These are phyloP conservation scores for Macaria notata DNA, from an alignment of 2,888 invertebrate species.

Conservation along the genomic window DNA sequence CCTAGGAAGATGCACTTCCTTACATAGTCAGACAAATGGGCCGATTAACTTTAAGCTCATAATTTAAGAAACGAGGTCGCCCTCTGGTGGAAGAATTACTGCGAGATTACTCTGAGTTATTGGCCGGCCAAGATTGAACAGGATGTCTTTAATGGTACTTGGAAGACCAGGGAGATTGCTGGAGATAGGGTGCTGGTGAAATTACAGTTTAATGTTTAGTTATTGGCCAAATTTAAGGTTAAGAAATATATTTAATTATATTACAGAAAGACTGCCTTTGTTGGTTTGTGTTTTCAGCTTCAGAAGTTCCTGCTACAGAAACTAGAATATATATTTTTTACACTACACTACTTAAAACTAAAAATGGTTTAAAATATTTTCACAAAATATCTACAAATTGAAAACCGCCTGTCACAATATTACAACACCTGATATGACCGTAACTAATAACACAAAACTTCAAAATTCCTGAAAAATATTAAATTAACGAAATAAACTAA, in stretches of 20 bases:
- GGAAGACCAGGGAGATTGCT: neutral
- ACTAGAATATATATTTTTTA: too few relatives aligned
- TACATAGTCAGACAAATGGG: constrained; percentile 21
- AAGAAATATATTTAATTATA: too few relatives aligned
- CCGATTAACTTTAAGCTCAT: constrained; percentile 35
- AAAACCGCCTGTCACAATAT: constrained; percentile 11
- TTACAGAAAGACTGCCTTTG: too few relatives aligned
- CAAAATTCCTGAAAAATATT: constrained; percentile 13
- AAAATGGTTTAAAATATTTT: neutral
- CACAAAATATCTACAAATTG: constrained; percentile 3
- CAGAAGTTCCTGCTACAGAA: too few relatives aligned
- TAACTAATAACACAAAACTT: constrained; percentile 4
- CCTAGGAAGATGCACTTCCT: constrained; percentile 17
- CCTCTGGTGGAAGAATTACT: constrained; percentile 36
- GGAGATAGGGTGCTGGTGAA: too few relatives aligned
- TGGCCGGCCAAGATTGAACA: constrained; percentile 18
- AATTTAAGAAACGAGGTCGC: constrained; percentile 37
- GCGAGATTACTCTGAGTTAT: constrained; percentile 41
- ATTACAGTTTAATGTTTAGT: too few relatives aligned
- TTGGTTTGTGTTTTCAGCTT: too few relatives aligned
- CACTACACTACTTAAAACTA: too few relatives aligned
- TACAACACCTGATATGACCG: constrained; percentile 6
- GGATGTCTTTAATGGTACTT: constrained; percentile 2
- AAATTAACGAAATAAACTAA: neutral
- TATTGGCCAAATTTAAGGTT: too few relatives aligned